phyloP scores from a whole-genome alignment of 2,888 invertebrate species.

The Strigamia crassipes region DNA sequence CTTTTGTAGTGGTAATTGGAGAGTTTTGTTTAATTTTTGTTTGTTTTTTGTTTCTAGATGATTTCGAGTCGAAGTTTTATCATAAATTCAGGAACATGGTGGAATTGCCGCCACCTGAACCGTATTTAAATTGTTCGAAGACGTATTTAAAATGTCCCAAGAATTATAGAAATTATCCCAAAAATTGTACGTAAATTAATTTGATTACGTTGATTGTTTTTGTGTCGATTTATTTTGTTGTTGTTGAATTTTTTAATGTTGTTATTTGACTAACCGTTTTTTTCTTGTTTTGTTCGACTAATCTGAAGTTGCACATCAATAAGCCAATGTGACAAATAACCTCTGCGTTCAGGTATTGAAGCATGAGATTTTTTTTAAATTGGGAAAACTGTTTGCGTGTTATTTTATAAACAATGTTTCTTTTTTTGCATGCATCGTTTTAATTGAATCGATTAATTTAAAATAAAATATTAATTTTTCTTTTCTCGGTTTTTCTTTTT shows the following conservation, averaged over 20 bases:
- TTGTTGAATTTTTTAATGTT: not conserved
- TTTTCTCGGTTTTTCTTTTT: not conserved
- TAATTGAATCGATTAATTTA: not conserved
- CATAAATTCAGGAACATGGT: slow-evolving; percentile 68
- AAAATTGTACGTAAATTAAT: slow-evolving; percentile 59
- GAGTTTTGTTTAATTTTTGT: too few species aligned
- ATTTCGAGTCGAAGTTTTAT: slow-evolving; percentile 72
- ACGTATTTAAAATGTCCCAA: slow-evolving; percentile 52
- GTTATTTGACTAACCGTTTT: slow-evolving; percentile 41
- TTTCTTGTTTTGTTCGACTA: slow-evolving; percentile 48
- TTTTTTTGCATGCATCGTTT: not conserved
- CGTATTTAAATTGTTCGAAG: slow-evolving; percentile 62
- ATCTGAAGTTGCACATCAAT: slow-evolving; percentile 54
- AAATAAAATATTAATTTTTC: not conserved
- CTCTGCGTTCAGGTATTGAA: slow-evolving; percentile 34
- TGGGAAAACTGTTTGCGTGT: not conserved
- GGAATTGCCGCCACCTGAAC: slow-evolving; percentile 72
- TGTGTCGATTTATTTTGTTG: not conserved
- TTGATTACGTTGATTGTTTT: not conserved
- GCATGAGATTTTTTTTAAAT: not conserved
- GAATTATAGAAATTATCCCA: not conserved
- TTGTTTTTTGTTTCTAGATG: slow-evolving; percentile 55
- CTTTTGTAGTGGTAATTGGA: not conserved
- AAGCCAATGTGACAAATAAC: slow-evolving; percentile 46
- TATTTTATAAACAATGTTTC: not conserved